Evolutionary conservation across 2,888 invertebrate species (phyloP).

Genomic region (Glomeris marginata): DNA sequence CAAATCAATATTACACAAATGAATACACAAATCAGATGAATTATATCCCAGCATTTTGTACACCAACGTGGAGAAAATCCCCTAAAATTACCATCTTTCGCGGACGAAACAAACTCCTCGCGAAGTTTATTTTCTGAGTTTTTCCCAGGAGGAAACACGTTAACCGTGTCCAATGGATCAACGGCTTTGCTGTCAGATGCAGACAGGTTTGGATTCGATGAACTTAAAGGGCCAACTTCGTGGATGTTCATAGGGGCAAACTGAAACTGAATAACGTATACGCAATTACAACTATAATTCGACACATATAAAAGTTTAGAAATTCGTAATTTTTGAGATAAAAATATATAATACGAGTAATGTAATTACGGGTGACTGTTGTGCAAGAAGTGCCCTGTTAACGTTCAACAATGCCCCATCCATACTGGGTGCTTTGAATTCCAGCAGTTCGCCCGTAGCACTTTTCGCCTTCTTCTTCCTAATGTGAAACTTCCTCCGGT

Average conservation of each 20-base stretch:
- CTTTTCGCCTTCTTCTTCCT: constrained; percentile 44
- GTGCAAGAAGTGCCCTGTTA: too few species aligned
- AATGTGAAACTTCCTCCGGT: constrained; percentile 1
- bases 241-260: constrained; percentile 11
- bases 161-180: constrained; percentile 17
- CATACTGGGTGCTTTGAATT: too few species aligned
- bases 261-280: neutral
- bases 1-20: constrained; percentile 14
- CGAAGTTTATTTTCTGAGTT: constrained; percentile 34
- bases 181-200: constrained; percentile 18
- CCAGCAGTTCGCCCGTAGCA: neutral
- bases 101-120: constrained; percentile 51
- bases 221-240: constrained; percentile 21
- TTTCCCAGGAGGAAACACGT: constrained; percentile 4
- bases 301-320: neutral
- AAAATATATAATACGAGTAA: too few species aligned
- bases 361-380: too few species aligned
- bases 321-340: neutral
- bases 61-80: neutral
- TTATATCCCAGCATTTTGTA: neutral
- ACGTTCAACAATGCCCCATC: too few species aligned
- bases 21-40: neutral
- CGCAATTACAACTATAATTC: neutral
- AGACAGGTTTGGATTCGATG: constrained; percentile 30
- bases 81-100: constrained; percentile 48